A percentile compares a stretch with the other conserved stretches of the same genome.
These are phyloP conservation scores for Aspidoscelis tigris DNA, from an alignment of 2,113 vertebrate species.

Conservation along the genomic window DNA sequence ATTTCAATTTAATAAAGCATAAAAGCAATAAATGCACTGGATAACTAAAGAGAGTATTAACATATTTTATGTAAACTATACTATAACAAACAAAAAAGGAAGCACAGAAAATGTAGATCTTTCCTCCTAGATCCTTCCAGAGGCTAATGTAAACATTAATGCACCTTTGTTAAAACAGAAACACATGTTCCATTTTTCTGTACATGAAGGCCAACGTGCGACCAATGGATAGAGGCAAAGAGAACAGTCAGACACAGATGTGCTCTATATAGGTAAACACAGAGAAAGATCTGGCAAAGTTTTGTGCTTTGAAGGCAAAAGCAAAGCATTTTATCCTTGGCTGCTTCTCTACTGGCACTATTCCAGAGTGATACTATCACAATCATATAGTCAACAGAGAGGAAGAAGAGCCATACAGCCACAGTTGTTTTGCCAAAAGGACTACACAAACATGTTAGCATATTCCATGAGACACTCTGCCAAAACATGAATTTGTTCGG, in stretches of 20 bases:
- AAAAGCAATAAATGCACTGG: not conserved
- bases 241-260: not conserved
- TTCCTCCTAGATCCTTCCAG: not conserved
- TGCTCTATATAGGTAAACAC: not conserved
- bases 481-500: not conserved
- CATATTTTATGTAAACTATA: not conserved
- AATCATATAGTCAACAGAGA: too few species aligned
- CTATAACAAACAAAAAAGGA: not conserved
- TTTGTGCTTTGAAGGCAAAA: not conserved
- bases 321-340: not conserved
- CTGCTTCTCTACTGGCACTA: not conserved
- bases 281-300: not conserved
- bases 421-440: not conserved
- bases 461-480: not conserved
- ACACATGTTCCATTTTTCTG: not conserved
- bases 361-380: not conserved
- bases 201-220: not conserved
- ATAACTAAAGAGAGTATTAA: not conserved
- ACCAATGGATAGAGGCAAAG: not conserved
- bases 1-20: too few species aligned
- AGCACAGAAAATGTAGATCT: not conserved
- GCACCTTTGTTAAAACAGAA: not conserved
- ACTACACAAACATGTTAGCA: not conserved
- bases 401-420: not conserved
- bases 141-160: too few species aligned